Evolutionary conservation across 2,113 vertebrate genomes (phyloP).

Genomic region (Amblyopsis rosae): DNA sequence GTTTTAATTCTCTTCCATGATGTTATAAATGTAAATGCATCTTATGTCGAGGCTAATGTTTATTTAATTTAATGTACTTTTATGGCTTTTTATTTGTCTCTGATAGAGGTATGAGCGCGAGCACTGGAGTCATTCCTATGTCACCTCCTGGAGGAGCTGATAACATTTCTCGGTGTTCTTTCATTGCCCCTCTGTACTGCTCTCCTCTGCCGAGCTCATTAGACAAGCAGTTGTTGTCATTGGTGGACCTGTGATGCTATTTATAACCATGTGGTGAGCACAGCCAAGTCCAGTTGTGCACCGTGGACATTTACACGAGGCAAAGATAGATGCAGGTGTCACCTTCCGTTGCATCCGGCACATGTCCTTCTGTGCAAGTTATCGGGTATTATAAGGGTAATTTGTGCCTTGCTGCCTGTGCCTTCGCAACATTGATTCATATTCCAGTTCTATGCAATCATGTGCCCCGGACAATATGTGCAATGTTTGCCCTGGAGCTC

Average conservation of each 20-base stretch:
- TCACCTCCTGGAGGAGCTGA: slow-evolving; percentile 23
- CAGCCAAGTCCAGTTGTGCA: slow-evolving; percentile 38
- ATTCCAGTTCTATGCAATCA: neutral
- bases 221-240: slow-evolving; percentile 42
- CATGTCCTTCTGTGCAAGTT: too few relatives aligned
- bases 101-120: neutral
- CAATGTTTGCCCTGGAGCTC: neutral
- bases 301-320: slow-evolving; percentile 17
- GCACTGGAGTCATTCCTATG: neutral
- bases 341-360: neutral
- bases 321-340: slow-evolving; percentile 10
- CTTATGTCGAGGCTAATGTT: too few relatives aligned
- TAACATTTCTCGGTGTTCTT: slow-evolving; percentile 28
- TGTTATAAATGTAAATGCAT: too few relatives aligned
- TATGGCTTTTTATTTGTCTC: slow-evolving; percentile 5
- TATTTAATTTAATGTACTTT: slow-evolving; percentile 16
- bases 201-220: slow-evolving; percentile 54
- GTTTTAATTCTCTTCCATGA: too few relatives aligned
- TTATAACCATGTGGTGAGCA: slow-evolving; percentile 59
- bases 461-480: neutral
- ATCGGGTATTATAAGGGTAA: slow-evolving; percentile 8
- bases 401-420: slow-evolving; percentile 2
- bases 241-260: slow-evolving; percentile 50
- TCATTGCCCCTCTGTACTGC: slow-evolving; percentile 14
- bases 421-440: slow-evolving; percentile 3